phyloP scores from a whole-genome alignment of 2,888 invertebrate genomes.

The Phrixothrix hirtus region DNA sequence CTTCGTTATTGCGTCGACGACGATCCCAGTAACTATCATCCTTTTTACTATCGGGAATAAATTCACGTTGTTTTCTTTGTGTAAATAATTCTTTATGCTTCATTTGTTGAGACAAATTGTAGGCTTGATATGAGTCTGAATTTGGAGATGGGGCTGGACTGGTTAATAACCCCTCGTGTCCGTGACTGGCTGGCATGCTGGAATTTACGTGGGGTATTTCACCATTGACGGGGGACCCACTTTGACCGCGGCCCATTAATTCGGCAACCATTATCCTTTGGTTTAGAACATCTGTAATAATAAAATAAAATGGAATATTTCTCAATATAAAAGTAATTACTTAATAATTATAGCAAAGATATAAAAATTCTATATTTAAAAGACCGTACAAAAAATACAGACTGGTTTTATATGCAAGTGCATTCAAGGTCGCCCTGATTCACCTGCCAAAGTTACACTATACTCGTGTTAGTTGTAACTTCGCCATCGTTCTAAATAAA shows the following conservation, averaged over 20 bases:
- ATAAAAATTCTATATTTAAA: no score
- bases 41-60: conserved; percentile 95
- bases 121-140: conserved; percentile 51
- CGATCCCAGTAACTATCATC: conserved; percentile 98
- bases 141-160: conserved; percentile 52
- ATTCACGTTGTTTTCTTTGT: conserved; percentile 91
- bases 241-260: conserved; percentile 77
- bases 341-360: no score
- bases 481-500: no score
- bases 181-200: conserved; percentile 57
- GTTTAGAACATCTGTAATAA: conserved; percentile 54
- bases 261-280: conserved; percentile 87
- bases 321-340: background rate
- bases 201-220: conserved; percentile 66
- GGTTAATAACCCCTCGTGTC: conserved; percentile 52
- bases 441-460: no score
- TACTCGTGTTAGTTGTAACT: no score
- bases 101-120: conserved; percentile 57
- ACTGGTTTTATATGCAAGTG: conserved; percentile 35
- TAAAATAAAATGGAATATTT: conserved; percentile 6
- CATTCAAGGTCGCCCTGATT: conserved; percentile 43
- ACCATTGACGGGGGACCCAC: conserved; percentile 71
- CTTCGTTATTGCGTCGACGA: conserved; percentile 93
- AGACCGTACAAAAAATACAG: no score
- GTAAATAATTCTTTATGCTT: conserved; percentile 84